A percentile compares a stretch with the other conserved stretches of the same genome.
These are phyloP conservation scores for Diplogasteroides magnus DNA, from an alignment of 1,140 invertebrate genomes.

Conservation along the genomic window DNA sequence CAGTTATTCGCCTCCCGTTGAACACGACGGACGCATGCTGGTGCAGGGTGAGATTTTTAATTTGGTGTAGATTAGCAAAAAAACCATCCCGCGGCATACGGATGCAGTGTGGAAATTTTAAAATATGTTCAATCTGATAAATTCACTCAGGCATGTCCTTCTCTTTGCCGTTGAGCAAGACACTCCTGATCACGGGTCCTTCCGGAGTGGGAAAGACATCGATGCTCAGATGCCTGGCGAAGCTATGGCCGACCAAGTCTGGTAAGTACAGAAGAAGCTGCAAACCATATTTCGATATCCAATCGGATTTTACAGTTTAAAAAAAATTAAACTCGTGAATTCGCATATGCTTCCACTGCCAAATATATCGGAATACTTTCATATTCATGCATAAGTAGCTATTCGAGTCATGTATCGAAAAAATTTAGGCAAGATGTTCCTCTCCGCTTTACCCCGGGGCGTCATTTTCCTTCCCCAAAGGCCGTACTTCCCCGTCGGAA, in stretches of 20 bases:
- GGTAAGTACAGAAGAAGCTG: too few relatives aligned
- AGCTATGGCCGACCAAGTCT: constrained; percentile 60
- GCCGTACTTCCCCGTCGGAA: constrained; percentile 62
- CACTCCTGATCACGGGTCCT: constrained; percentile 62
- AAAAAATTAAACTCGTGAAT: too few relatives aligned
- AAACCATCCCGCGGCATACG: too few relatives aligned
- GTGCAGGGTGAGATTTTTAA: too few relatives aligned
- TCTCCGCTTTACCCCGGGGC: constrained; percentile 15
- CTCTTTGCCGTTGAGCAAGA: constrained; percentile 56
- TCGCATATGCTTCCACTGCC: too few relatives aligned
- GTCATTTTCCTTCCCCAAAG: constrained; percentile 63
- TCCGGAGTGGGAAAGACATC: constrained; percentile 66
- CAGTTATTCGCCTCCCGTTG: background rate
- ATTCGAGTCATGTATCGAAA: too few relatives aligned
- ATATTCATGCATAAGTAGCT: too few relatives aligned
- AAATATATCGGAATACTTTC: too few relatives aligned
- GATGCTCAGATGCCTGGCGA: constrained; percentile 61
- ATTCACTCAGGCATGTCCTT: constrained; percentile 60
- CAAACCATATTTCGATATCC: too few relatives aligned
- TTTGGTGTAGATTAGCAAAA: background rate
- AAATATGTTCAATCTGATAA: too few relatives aligned
- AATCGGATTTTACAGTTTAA: too few relatives aligned
- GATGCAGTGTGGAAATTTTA: too few relatives aligned
- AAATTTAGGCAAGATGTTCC: background rate
- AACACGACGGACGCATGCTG: background rate